Evolutionary conservation across 1,140 invertebrate species (phyloP).

Genomic region (Drosophila murphyi): DNA sequence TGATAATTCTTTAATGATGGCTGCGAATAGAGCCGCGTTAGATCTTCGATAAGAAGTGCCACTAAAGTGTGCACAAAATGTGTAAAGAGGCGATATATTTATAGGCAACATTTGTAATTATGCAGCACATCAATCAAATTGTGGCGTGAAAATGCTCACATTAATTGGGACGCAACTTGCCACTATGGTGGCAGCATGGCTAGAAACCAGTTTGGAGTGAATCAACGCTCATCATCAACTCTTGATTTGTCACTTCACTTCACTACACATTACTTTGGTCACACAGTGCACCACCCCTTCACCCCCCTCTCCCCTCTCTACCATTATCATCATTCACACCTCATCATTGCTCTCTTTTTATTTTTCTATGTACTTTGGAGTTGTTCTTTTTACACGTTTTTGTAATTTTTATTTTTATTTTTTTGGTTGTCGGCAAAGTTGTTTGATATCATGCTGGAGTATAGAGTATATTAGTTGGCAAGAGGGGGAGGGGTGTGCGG

Average conservation of each 20-base stretch:
- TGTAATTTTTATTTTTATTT: slow-evolving; percentile 28
- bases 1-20: slow-evolving; percentile 29
- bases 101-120: slow-evolving; percentile 49
- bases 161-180: slow-evolving; percentile 56
- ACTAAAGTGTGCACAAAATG: slow-evolving; percentile 1
- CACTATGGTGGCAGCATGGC: not conserved
- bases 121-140: slow-evolving; percentile 60
- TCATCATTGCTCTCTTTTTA: slow-evolving; percentile 46
- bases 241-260: slow-evolving; percentile 46
- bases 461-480: not conserved
- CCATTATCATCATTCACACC: slow-evolving; percentile 15
- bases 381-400: slow-evolving; percentile 26
- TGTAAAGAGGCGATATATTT: slow-evolving; percentile 30
- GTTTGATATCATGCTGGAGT: slow-evolving; percentile 68
- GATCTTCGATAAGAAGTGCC: slow-evolving; percentile 34
- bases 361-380: slow-evolving; percentile 23
- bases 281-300: slow-evolving; percentile 35
- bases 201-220: slow-evolving; percentile 23
- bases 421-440: slow-evolving; percentile 69
- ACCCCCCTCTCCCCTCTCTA: not conserved
- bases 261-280: slow-evolving; percentile 21
- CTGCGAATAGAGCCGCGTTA: slow-evolving; percentile 15
- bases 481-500: not conserved
- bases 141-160: slow-evolving; percentile 66
- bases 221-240: slow-evolving; percentile 25